Conservation (phyloP, 1,140 invertebrate species). For the Liolophura sinensis region DNA sequence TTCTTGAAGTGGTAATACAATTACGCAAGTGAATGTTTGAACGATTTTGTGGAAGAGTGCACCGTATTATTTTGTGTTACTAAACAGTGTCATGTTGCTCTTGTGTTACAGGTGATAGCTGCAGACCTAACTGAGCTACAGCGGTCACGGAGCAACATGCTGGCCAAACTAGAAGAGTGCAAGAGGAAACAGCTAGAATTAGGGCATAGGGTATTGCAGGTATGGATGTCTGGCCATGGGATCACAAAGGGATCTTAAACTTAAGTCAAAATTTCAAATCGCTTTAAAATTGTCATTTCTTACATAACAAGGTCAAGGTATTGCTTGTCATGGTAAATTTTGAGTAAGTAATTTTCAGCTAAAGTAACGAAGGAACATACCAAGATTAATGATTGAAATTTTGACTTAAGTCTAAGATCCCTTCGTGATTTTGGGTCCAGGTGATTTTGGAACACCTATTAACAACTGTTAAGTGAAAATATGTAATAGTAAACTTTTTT, state of each 20-base stretch:
- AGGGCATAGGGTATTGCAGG: constrained; percentile 76
- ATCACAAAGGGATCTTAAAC: not conserved
- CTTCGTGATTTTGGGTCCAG: too few relatives aligned
- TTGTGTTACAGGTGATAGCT: constrained; percentile 63
- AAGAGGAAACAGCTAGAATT: constrained; percentile 75
- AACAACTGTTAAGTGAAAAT: too few relatives aligned
- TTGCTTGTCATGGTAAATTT: too few relatives aligned
- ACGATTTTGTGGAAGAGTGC: not conserved
- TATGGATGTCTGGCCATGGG: constrained; percentile 31
- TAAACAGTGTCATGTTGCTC: not conserved
- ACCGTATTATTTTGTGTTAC: not conserved
- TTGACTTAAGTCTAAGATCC: too few relatives aligned
- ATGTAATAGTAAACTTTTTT: too few relatives aligned
- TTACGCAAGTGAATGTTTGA: not conserved
- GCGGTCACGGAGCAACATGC: constrained; percentile 71
- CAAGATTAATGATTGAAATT: too few relatives aligned
- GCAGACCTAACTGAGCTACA: constrained; percentile 77
- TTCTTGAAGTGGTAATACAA: not conserved
- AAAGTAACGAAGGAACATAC: too few relatives aligned
- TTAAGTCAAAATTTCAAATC: too few relatives aligned
- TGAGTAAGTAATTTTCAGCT: too few relatives aligned
- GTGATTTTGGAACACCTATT: too few relatives aligned
- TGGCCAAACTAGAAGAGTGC: constrained; percentile 74
- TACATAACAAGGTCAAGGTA: too few relatives aligned
- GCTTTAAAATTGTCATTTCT: too few relatives aligned